Evolutionary conservation across 2,888 invertebrate genomes (phyloP).

Genomic region (Tholera decimalis): DNA sequence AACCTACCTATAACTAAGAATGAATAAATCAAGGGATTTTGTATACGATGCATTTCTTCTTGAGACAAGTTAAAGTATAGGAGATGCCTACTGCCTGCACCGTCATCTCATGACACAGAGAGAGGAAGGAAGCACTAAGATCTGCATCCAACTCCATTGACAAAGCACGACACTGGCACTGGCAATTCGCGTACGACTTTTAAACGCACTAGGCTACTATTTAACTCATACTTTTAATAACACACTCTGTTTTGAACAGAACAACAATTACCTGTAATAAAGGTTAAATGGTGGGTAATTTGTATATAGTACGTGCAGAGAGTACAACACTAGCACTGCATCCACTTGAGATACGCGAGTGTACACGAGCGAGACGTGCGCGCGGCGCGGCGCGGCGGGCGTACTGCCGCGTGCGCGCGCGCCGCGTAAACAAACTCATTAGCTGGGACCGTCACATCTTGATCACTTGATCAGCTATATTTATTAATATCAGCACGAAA

Average conservation of each 20-base stretch:
- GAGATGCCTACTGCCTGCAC: neutral
- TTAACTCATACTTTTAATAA: neutral
- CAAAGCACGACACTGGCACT: constrained; percentile 3
- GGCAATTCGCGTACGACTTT: constrained; percentile 1
- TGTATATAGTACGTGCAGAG: constrained; percentile 13
- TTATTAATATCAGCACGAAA: constrained; percentile 12
- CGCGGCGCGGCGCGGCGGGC: constrained; percentile 25
- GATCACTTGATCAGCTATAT: constrained; percentile 40
- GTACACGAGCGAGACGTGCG: too few species aligned
- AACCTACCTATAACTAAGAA: neutral
- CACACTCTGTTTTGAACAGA: neutral
- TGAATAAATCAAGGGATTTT: neutral
- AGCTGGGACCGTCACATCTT: constrained; percentile 31
- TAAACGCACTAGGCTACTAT: neutral
- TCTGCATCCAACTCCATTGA: neutral
- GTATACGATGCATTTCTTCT: neutral
- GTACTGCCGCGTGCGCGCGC: constrained; percentile 17
- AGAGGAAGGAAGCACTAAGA: neutral
- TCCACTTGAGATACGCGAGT: too few species aligned
- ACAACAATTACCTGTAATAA: constrained; percentile 17
- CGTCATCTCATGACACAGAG: neutral
- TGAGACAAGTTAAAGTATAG: neutral
- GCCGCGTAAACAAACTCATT: constrained; percentile 58
- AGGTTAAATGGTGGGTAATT: constrained; percentile 3
- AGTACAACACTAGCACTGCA: constrained; percentile 50